Base-by-base conservation (phyloP, 2,888 invertebrate species). In the Odontothrips loti region DNA sequence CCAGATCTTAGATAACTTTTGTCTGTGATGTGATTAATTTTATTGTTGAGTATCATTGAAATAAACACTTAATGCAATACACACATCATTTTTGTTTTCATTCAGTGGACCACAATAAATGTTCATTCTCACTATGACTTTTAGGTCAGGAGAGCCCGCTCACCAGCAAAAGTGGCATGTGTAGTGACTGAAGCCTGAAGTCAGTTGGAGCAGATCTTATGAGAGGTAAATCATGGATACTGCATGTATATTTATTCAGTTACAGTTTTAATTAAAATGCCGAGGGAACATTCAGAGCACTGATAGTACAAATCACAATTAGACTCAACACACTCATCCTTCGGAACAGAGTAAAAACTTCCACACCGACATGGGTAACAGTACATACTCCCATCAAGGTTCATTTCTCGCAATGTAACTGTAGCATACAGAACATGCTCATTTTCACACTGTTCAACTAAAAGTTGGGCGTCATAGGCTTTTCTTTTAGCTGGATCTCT, bases 331-430 rank as follows among this genome's bases (percentile, higher is more conserved):
- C 23, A 12, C 1, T 88, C 87, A 43, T 85, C 84, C 83, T 85
- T 86, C 79, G 88, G 85, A 48, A 92, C 87, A 51, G 87, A 84
- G 86, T 92, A 92, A 80, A 87, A 86, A 63, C 92, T 91, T 84
- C 94, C 94, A 88, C 94, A 94, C 85, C 94, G 90, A 86, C 94
- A 94, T 17, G 87, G 88, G 86, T 92, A 93, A 51, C 87, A 87
- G 82, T 89, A 88, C 9, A 85, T 83, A 78, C 87, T 85, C 79
- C 88, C 86, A 78, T 86, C 85, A 4, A 75, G 12, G 12, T 23
- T 27, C 68, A 75, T 75, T 27, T 75, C 68, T 23, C 9, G n/a
- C 68, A 23, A 75, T 75, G 68, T 75, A 11, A 75, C n/a, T 10
- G 68, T 75, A 1, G 68, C 68, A 75, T 27, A 75, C 27, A 75